Conservation (phyloP, 2,888 invertebrate genomes). For the Eutolmus rufibarbis region DNA sequence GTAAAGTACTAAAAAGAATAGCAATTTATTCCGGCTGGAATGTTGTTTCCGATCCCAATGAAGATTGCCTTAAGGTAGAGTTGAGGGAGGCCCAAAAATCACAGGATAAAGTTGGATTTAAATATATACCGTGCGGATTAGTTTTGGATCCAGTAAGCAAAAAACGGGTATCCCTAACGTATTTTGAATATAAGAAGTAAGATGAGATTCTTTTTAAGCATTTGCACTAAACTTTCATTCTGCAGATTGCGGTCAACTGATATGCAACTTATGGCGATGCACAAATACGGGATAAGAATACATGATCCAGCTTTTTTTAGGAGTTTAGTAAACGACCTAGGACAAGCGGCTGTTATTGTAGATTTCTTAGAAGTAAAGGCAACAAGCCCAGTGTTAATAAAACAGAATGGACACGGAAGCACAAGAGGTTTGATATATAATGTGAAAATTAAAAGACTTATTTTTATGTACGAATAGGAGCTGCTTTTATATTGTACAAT, state of each 20-base stretch:
- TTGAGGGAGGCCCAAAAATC: neutral
- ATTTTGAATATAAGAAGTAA: conserved; percentile 53
- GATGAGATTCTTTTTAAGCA: neutral
- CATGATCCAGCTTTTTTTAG: conserved; percentile 64
- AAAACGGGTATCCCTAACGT: conserved; percentile 62
- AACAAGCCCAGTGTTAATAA: conserved; percentile 66
- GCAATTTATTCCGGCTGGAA: conserved; percentile 59
- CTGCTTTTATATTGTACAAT: conserved; percentile 80
- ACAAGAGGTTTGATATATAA: conserved; percentile 53
- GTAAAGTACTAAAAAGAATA: conserved; percentile 58
- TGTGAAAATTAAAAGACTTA: neutral
- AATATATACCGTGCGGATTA: conserved; percentile 65
- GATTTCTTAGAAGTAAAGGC: conserved; percentile 74
- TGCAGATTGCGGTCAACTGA: conserved; percentile 68
- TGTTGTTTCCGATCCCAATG: conserved; percentile 44
- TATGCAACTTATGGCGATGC: conserved; percentile 72
- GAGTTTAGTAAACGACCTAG: conserved; percentile 68
- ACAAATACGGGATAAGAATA: conserved; percentile 71
- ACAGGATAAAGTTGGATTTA: neutral
- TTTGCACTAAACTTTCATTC: neutral
- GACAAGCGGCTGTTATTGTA: conserved; percentile 71
- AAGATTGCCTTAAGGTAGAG: neutral
- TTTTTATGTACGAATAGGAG: conserved; percentile 64
- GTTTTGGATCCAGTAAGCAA: conserved; percentile 69
- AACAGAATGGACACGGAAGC: conserved; percentile 54